Base-by-base conservation (phyloP, 2,113 vertebrate genomes). In the Sylvilagus bachmani region DNA sequence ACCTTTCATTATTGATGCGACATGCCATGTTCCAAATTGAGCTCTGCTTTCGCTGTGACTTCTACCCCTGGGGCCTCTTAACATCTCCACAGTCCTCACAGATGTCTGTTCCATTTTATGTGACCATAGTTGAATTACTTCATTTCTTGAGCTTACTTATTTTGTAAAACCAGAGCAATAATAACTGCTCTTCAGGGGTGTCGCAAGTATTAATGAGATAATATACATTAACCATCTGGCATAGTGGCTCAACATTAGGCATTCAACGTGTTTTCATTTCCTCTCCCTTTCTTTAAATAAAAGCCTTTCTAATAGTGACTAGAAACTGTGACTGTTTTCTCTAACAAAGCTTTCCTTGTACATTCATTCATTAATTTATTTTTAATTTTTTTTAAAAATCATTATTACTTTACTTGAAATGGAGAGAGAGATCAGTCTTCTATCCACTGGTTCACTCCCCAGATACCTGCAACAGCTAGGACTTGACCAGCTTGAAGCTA, bases 131-230 rank as follows among this genome's bases (percentile, higher is more conserved):
- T 62, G 38, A 86, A 82, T 89, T 31, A 27, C 27, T 53, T 83
- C 19, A 78, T 49, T 89, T 90, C 71, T 93, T 62, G 38, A 78
- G 9, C 9, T 49, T 79, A 61, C 6, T 87, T 89, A 33, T 93
- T 75, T 44, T 73, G 10, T 61, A 91, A 91, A 91, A 66, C 16
- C 29, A 82, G 29, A 29, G 11, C 0, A 70, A 22, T 62, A 71
- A n/a, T 85, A 84, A 78, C 12, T 64, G 64, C 73, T 89, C 25
- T 82, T 91, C 64, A 95, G 67, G 53, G 29, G 71, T 74, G 75
- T 74, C 88, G 21, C 55, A 33, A 86, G 31, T 12, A 73, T 78
- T 86, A 53, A 86, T 73, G 22, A 90, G 10, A 89, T 33, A 90
- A 87, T 36, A 62, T 53, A 24, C 81, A 55, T 80, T 58, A 73